Conservation (phyloP, 1,140 invertebrate genomes). For the Planococcus citri region DNA sequence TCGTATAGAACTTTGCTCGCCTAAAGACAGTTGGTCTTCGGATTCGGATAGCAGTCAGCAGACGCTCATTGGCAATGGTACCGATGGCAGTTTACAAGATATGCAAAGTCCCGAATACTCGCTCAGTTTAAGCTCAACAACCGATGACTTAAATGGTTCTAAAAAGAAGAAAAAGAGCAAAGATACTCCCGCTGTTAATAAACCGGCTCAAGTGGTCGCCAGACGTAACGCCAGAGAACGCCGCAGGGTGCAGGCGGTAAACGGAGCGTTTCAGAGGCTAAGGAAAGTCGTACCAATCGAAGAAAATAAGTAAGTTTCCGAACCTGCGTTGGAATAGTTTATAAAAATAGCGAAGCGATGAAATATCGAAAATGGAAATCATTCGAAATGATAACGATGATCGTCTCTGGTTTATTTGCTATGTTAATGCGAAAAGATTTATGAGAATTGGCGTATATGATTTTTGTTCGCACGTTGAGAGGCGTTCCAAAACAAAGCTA, state of each 20-base stretch:
- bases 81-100: conserved; percentile 4
- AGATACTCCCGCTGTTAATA: conserved; percentile 26
- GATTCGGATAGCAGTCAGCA: conserved; percentile 24
- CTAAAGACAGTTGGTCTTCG: conserved; percentile 21
- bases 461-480: neutral
- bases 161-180: conserved; percentile 21
- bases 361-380: neutral
- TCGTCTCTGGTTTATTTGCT: too few species aligned
- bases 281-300: conserved; percentile 38
- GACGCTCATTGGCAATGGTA: conserved; percentile 20
- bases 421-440: neutral
- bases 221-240: conserved; percentile 44
- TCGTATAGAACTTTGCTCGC: neutral
- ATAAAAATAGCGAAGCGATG: neutral
- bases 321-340: neutral
- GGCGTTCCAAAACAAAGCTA: neutral
- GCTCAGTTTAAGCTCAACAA: neutral
- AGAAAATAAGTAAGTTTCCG: conserved; percentile 32
- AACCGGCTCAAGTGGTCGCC: conserved; percentile 41
- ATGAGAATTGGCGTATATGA: neutral
- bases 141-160: neutral
- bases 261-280: conserved; percentile 39
- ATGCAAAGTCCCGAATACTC: conserved; percentile 9
- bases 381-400: neutral
- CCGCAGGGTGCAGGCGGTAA: conserved; percentile 43